Evolutionary conservation across 1,140 invertebrate genomes (phyloP).

Genomic region (Theocolax elegans): DNA sequence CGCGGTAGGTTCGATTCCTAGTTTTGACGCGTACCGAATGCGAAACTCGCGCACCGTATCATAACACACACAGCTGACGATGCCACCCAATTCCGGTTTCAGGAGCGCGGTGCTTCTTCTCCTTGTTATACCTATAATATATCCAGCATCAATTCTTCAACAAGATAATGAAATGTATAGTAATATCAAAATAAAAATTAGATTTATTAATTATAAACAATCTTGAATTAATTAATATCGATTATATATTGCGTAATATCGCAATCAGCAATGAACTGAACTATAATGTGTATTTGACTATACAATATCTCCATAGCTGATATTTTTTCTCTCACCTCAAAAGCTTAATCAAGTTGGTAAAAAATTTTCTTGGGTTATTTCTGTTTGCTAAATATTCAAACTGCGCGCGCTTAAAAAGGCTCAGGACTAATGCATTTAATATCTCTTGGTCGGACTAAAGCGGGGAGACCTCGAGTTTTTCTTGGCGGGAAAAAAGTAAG

Average conservation of each 20-base stretch:
- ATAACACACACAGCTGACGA: not conserved
- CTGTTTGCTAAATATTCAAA: constrained; percentile 37
- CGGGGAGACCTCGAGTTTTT: constrained; percentile 28
- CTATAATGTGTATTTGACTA: too few species aligned
- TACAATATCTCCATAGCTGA: too few species aligned
- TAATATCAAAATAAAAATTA: too few species aligned
- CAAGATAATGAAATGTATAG: too few species aligned
- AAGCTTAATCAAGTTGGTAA: constrained; percentile 26
- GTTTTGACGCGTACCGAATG: constrained; percentile 3
- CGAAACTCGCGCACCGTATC: constrained; percentile 3
- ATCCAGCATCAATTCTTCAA: too few species aligned
- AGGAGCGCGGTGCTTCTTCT: too few species aligned
- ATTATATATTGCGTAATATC: too few species aligned
- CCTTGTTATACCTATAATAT: too few species aligned
- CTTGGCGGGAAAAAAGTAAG: constrained; percentile 26
- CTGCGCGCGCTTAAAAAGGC: constrained; percentile 22
- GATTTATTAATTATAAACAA: too few species aligned
- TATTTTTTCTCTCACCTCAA: too few species aligned
- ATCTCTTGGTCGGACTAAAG: not conserved
- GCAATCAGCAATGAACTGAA: too few species aligned
- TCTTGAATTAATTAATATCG: too few species aligned
- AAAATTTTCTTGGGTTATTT: constrained; percentile 12
- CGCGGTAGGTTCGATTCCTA: constrained; percentile 39
- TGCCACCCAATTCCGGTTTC: not conserved
- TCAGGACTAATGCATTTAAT: constrained; percentile 38